These are phyloP conservation scores for Ectropis crepuscularia DNA, from an alignment of 2,888 invertebrate species.

Conservation along the genomic window DNA sequence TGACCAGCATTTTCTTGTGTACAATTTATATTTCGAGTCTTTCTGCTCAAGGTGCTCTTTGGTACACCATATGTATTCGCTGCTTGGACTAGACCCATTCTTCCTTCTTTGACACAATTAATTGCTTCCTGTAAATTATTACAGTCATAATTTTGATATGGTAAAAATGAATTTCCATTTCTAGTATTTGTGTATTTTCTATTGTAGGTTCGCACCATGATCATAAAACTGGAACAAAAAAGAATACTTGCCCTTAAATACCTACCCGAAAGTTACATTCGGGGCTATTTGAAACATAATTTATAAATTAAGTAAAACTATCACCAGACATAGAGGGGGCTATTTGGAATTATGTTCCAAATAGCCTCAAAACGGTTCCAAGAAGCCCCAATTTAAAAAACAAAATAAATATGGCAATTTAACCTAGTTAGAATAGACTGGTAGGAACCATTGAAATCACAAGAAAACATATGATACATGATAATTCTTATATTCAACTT, in stretches of 20 bases:
- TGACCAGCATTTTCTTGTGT: neutral
- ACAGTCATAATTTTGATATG: neutral
- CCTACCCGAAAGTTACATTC: constrained; percentile 8
- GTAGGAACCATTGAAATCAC: constrained; percentile 7
- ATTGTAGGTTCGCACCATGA: constrained; percentile 3
- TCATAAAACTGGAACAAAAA: too few relatives aligned
- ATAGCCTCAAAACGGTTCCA: constrained; percentile 23
- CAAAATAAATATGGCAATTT: constrained; percentile 11
- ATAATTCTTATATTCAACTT: constrained; percentile 4
- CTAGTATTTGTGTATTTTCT: constrained; percentile 3
- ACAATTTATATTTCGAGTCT: neutral
- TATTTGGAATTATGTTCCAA: constrained; percentile 24
- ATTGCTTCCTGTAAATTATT: neutral
- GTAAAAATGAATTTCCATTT: neutral
- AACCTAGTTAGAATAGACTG: constrained; percentile 6
- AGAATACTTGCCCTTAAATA: constrained; percentile 10
- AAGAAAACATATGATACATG: constrained; percentile 10
- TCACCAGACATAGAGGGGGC: constrained; percentile 10
- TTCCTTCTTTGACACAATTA: constrained; percentile 1
- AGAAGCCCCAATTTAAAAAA: constrained; percentile 21
- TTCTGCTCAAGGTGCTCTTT: neutral
- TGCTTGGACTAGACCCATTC: neutral
- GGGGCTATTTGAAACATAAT: constrained; percentile 2
- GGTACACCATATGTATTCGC: constrained; percentile 1
- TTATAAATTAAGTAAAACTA: constrained; percentile 5